A percentile compares a stretch with the other conserved stretches of the same genome.
phyloP scores from a whole-genome alignment of 2,113 vertebrate species.

The Upupa epops region DNA sequence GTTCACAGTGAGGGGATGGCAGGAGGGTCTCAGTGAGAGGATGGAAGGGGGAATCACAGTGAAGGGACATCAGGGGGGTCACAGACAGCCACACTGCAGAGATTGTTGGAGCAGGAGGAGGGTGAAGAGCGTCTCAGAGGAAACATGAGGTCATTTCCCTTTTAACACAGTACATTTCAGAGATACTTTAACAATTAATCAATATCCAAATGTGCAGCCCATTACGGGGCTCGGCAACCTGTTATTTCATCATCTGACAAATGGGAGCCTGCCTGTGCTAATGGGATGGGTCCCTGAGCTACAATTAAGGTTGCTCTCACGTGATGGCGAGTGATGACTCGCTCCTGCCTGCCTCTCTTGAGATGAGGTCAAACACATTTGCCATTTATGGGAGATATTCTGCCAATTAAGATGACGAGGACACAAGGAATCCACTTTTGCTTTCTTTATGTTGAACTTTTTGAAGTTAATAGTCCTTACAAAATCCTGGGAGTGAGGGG shows the following conservation, averaged over 20 bases:
- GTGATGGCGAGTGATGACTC: neutral
- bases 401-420: neutral
- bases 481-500: neutral
- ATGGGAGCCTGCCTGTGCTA: neutral
- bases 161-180: neutral
- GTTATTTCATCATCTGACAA: neutral
- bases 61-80: too few relatives aligned
- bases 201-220: neutral
- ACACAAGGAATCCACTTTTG: neutral
- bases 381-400: neutral
- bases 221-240: neutral
- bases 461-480: neutral
- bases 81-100: neutral
- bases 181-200: conserved; percentile 41
- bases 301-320: neutral
- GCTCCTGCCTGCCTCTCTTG: neutral
- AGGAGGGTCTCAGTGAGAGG: too few relatives aligned
- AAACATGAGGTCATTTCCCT: conserved; percentile 25
- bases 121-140: conserved; percentile 30
- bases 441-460: neutral
- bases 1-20: too few relatives aligned
- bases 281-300: neutral
- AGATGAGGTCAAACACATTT: neutral
- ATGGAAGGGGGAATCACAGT: too few relatives aligned
- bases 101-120: conserved; percentile 16